Base-by-base conservation (phyloP, 1,140 invertebrate genomes). In the Sminthurides bifidus region DNA sequence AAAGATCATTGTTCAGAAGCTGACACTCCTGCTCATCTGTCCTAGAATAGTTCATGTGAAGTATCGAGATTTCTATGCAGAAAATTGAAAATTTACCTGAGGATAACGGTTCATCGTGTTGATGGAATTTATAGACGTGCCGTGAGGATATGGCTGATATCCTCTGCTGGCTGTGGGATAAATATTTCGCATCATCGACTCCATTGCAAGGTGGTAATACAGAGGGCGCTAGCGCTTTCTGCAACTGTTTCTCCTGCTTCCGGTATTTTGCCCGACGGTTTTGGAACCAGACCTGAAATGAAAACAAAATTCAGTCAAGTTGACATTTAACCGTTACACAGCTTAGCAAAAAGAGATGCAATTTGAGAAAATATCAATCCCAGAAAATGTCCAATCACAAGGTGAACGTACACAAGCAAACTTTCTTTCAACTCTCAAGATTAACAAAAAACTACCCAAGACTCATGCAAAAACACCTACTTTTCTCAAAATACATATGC, bases 211-310 rank as follows among this genome's bases (percentile, higher is more conserved):
- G 83, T 63, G 94, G 82, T 59, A 92, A 84, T 49, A 88, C 86
- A 3, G 73, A 69, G 35, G 87, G 87, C 44, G 86, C 87, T 51
- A 91, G 71, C 31, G 87, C 89, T 73, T 96, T 96, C 72, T 97
- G 93, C 60, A 97, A 75, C 71, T 97, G 92, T 70, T 95, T 96
- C 72, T 97, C 92, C 69, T 97, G 93, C 73, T 97, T 97, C 60
- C 93, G 78, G 71, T 95, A 96, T 74, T 98, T 97, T 64, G 93
- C 93, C 69, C 93, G 81, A 65, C 92, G 81, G 72, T 98, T 98
- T 79, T 98, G 92, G 77, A 98, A 97, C 92, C 90, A 94, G 3
- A 91, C 87, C 87, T 90, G 12, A 68, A 67, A 61, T 63, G 63
- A 3, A 10, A 5, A 12, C 10, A 46, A 19, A 49, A 26, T 14